Evolutionary conservation across 2,797 vertebrate species (phyloP).

Genomic region (Caiman crocodilus): DNA sequence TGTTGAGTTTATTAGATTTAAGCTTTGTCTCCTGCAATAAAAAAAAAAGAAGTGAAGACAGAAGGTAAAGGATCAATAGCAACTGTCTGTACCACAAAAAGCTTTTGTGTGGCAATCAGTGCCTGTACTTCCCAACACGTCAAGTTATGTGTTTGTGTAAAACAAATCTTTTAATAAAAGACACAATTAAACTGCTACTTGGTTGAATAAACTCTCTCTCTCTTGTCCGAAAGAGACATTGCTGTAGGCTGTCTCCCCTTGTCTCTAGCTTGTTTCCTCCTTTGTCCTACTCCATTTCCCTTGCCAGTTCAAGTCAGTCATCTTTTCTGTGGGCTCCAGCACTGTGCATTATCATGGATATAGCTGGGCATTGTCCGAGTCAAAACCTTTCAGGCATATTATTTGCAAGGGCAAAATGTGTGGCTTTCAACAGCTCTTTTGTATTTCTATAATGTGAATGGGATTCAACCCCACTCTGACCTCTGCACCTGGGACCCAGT

Average conservation of each 20-base stretch:
- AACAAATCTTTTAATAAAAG: conserved; percentile 57
- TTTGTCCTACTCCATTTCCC: background rate
- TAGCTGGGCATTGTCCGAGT: background rate
- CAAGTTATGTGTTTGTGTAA: conserved; percentile 24
- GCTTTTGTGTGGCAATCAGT: background rate
- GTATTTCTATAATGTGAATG: background rate
- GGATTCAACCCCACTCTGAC: background rate
- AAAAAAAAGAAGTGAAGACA: background rate
- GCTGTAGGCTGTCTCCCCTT: background rate
- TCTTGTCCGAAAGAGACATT: background rate
- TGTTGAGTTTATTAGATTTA: background rate
- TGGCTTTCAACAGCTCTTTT: too few species aligned
- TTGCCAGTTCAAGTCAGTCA: background rate
- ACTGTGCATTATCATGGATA: background rate
- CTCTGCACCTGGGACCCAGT: background rate
- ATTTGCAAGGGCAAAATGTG: background rate
- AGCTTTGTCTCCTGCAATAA: conserved; percentile 2
- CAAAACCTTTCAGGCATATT: background rate
- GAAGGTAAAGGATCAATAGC: background rate
- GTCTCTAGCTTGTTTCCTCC: conserved; percentile 6
- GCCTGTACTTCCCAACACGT: background rate
- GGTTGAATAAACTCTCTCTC: conserved; percentile 26
- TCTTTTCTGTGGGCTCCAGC: background rate
- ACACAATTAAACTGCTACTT: conserved; percentile 7
- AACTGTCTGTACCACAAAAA: background rate